Evolutionary conservation across 2,113 vertebrate species (phyloP).

Genomic region (Tamias sibiricus): DNA sequence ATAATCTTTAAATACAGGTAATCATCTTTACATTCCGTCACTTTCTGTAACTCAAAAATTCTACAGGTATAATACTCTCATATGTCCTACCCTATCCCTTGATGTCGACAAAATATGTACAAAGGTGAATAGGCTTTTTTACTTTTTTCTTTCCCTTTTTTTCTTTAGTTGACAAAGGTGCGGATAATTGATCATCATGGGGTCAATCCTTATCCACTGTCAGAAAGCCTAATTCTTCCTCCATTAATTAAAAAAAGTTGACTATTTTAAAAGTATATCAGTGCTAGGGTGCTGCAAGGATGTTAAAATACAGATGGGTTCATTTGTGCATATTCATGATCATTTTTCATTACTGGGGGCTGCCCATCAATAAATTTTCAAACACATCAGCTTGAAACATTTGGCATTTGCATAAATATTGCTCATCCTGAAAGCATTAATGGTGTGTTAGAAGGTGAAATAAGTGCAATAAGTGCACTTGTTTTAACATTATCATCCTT

Average conservation of each 20-base stretch:
- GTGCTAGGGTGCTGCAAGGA: not conserved
- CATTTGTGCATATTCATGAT: slow-evolving; percentile 23
- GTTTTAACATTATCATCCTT: slow-evolving; percentile 53
- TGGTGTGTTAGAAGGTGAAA: slow-evolving; percentile 29
- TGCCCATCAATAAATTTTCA: slow-evolving; percentile 44
- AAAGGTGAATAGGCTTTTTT: rapidly evolving
- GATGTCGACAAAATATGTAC: not conserved
- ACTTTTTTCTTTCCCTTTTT: not conserved
- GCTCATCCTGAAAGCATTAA: slow-evolving; percentile 24
- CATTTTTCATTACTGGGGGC: not conserved
- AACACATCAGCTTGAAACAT: not conserved
- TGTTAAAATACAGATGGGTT: not conserved
- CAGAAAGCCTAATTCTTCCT: not conserved
- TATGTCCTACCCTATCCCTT: not conserved
- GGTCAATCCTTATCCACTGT: not conserved
- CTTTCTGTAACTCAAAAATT: not conserved
- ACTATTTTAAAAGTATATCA: not conserved
- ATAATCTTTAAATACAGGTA: not conserved
- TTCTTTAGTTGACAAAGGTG: not conserved
- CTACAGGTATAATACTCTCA: rapidly evolving
- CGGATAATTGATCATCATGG: not conserved
- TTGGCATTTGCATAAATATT: slow-evolving; percentile 21
- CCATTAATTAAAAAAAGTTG: not conserved
- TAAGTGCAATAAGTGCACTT: slow-evolving; percentile 4
- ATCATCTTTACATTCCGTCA: not conserved